phyloP scores from a whole-genome alignment of 1,140 invertebrate genomes.

The Aphaenogaster rudis region DNA sequence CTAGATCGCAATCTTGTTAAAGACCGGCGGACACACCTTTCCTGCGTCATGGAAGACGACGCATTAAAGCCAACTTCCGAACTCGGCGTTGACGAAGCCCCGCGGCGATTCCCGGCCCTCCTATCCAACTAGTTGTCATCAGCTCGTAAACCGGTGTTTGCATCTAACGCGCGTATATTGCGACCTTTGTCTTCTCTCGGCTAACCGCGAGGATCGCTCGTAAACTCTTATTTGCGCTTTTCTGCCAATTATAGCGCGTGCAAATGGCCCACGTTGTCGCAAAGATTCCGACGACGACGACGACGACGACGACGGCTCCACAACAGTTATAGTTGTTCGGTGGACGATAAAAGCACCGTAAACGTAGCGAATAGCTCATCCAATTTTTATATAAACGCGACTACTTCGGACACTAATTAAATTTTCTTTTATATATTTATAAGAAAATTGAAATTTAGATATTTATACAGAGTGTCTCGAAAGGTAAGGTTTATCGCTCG shows the following conservation, averaged over 20 bases:
- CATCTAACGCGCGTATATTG: slow-evolving; percentile 34
- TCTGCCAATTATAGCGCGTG: slow-evolving; percentile 19
- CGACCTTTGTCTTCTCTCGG: neutral
- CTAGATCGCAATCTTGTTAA: slow-evolving; percentile 60
- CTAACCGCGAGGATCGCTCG: slow-evolving; percentile 27
- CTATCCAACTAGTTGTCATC: slow-evolving; percentile 7
- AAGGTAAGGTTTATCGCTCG: too few species aligned
- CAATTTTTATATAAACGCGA: slow-evolving; percentile 9
- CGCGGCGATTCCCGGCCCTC: neutral
- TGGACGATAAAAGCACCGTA: slow-evolving; percentile 10
- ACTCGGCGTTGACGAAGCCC: slow-evolving; percentile 4
- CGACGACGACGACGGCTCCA: neutral
- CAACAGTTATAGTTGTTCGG: neutral
- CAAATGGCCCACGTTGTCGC: slow-evolving; percentile 10
- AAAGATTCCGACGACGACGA: neutral
- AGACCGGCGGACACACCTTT: slow-evolving; percentile 24
- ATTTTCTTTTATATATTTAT: neutral
- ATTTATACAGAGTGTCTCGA: too few species aligned
- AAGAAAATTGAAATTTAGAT: too few species aligned
- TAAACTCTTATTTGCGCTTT: slow-evolving; percentile 43
- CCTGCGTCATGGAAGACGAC: neutral
- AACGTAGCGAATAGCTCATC: neutral
- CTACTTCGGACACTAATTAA: neutral
- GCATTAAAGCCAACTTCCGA: slow-evolving; percentile 17
- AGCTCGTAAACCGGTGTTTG: slow-evolving; percentile 34